Base-by-base conservation (phyloP, 2,113 vertebrate species). In the Crocuta crocuta region DNA sequence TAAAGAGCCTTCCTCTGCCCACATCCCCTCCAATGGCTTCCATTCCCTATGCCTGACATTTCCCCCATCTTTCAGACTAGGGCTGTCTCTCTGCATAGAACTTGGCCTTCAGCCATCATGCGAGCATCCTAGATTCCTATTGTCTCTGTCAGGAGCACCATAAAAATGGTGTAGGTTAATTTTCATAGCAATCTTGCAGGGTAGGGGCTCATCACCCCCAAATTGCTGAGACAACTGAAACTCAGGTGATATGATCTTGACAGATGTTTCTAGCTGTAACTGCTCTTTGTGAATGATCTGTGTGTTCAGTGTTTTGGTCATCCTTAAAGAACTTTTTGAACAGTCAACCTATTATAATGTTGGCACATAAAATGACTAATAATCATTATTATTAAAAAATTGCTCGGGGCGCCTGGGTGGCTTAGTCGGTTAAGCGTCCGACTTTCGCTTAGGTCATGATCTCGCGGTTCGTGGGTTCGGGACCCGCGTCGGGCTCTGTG, bases 301-400 rank as follows among this genome's bases (percentile, higher is more conserved):
- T 53, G 35, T 19, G 0, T 70, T 61, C 12, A 21, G n/a, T 88
- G 12, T 87, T 50, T 31, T 19, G 31, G 0, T 6, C 23, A 43
- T 92, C 58, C 53, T 83, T 58, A 91, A 80, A 74, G 45, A 90
- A 66, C 3, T 78, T 78, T 78, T 78, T 78, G 13, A 82, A 68
- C 65, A 63, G 16, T 12, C 31, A 58, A 48, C 43, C 70, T 82
- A 82, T 39, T 86, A 50, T 8, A 65, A 28, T 16, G 5, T 80
- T 87, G 35, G 43, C 73, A 63, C 28, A 86, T 21, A 91, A 66
- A 83, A 58, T 89, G 23, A 61, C 74, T 58, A 91, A 35, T 61
- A 76, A 55, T 48, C 26, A 70, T 58, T 28, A 70, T 66, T 94
- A 35, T 63, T 88, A 84, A 45, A 58, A 73, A 89, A 39, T 39